These are phyloP conservation scores for Parelbella ahira DNA, from an alignment of 2,888 invertebrate species.

Conservation along the genomic window DNA sequence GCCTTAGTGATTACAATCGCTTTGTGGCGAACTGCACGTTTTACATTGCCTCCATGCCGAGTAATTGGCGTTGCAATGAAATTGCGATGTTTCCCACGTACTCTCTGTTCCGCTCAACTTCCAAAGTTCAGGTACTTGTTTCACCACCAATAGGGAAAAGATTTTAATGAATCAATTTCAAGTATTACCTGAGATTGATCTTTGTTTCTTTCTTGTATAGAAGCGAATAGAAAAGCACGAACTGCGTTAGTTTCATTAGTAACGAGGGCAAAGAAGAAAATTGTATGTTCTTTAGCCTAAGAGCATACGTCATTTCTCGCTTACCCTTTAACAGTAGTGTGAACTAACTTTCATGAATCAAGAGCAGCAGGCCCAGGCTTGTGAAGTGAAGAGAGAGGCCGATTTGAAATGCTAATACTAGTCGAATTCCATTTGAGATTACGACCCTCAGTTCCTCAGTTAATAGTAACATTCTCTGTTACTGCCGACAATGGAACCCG, in stretches of 20 bases:
- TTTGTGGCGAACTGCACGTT: slow-evolving; percentile 24
- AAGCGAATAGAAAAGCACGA: no score
- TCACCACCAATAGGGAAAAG: slow-evolving; percentile 1
- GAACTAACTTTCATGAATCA: slow-evolving; percentile 14
- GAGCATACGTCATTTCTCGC: no score
- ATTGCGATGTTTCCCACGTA: slow-evolving; percentile 24
- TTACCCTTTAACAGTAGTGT: slow-evolving; percentile 1
- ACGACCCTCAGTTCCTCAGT: slow-evolving; percentile 41
- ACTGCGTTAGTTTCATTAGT: no score
- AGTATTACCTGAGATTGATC: no score
- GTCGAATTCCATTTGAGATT: slow-evolving; percentile 48
- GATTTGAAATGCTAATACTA: slow-evolving; percentile 54
- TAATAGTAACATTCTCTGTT: slow-evolving; percentile 40
- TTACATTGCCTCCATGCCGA: slow-evolving; percentile 21
- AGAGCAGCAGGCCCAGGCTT: slow-evolving; percentile 5
- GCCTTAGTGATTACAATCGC: slow-evolving; percentile 17
- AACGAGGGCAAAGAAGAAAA: no score
- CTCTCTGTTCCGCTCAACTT: slow-evolving; percentile 19
- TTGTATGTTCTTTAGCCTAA: no score
- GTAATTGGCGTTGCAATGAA: slow-evolving; percentile 24
- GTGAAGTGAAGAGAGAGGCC: slow-evolving; percentile 26
- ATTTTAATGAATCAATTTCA: no score
- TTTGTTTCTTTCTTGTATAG: no score
- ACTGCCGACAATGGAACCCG: slow-evolving; percentile 29
- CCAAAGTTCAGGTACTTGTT: slow-evolving; percentile 7